These are phyloP conservation scores for Apodemus agrarius DNA, from an alignment of 2,797 vertebrate genomes.

Conservation along the genomic window DNA sequence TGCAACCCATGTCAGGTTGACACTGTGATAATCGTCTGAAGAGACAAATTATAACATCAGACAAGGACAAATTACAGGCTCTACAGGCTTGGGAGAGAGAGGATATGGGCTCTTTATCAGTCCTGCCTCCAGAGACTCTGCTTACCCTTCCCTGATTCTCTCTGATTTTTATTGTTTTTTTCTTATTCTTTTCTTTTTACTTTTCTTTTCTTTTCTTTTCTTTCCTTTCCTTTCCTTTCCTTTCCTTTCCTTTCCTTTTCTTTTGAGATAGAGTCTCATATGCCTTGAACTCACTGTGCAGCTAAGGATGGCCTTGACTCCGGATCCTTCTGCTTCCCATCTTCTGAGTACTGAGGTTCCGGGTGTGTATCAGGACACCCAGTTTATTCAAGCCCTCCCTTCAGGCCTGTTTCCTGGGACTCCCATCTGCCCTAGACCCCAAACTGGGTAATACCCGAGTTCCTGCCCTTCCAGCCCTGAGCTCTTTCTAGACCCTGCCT, in stretches of 20 bases:
- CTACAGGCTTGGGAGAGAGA: background rate
- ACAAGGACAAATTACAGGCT: background rate
- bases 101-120: background rate
- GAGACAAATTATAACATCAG: background rate
- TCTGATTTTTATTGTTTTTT: no score
- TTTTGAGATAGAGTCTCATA: background rate
- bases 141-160: background rate
- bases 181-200: fast-evolving
- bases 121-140: background rate
- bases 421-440: background rate
- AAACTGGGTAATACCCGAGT: slow-evolving; percentile 53
- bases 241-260: background rate
- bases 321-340: background rate
- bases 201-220: fast-evolving
- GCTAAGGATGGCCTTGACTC: background rate
- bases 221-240: no score
- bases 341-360: background rate
- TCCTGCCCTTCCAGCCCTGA: slow-evolving; percentile 38
- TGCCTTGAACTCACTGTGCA: background rate
- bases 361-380: background rate
- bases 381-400: background rate
- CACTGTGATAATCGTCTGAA: background rate
- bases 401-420: background rate
- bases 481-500: background rate
- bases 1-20: background rate